Base-by-base conservation (phyloP, 2,888 invertebrate genomes). In the Willowsia nigromaculata region DNA sequence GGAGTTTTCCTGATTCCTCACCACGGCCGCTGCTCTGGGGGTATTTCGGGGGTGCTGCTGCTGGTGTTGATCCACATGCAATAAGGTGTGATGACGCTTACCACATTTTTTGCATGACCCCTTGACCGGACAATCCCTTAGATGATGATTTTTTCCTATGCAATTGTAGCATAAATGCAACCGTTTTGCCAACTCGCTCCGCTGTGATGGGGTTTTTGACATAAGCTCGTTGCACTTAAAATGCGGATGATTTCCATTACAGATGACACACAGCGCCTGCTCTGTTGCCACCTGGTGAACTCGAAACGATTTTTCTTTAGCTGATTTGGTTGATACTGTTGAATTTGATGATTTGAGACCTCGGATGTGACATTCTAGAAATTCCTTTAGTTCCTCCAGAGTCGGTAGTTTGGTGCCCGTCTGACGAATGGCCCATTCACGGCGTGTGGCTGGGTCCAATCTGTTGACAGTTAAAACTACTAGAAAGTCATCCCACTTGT, bases 11-110 rank as follows among this genome's bases (percentile, higher is more conserved):
- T n/a, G n/a, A n/a, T n/a, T n/a, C n/a, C n/a, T n/a, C n/a, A n/a
- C n/a, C n/a, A n/a, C n/a, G n/a, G n/a, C n/a, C n/a, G n/a, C n/a
- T n/a, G n/a, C n/a, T n/a, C n/a, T n/a, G n/a, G n/a, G n/a, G n/a
- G 50, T 94, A 93, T 78, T 1, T 37, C 0, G 40, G 11, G 11
- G 40, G 40, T 40, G 6, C 40, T 40, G 40, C 5, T 40, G 40
- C 40, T 40, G 56, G 5, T 56, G n/a, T 56, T 56, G n/a, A 2
- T 59, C 1, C 13, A 11, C 15, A n/a, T 65, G 65, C 25, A 65
- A 30, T 4, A 65, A 4, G 13, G 65, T 30, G 30, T 65, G 65
- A 13, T 65, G 65, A 2, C n/a, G 5, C 1, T 27, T 6, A 25
- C 30, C 30, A 65, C 65, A 65, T 1, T 27, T 3, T 15, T 18